Conservation (phyloP, 1,140 invertebrate genomes). For the Plutomurus gul region DNA sequence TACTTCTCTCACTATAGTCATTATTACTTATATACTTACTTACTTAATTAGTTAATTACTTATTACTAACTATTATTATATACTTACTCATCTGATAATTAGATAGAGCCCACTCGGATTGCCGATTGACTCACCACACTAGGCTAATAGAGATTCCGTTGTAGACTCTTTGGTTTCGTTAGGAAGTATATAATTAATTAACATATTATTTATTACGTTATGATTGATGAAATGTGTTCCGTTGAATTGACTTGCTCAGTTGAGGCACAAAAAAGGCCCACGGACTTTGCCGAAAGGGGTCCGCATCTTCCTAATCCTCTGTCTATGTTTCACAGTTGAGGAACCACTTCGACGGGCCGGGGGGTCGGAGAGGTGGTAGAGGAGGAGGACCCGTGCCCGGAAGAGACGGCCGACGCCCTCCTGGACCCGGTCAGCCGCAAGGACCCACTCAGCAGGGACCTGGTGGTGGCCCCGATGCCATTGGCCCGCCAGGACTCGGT, state of each 20-base stretch:
- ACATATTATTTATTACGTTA: constrained; percentile 11
- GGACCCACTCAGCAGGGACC: constrained; percentile 5
- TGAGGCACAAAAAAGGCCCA: background rate
- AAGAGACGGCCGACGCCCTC: background rate
- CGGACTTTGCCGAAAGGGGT: background rate
- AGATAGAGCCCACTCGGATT: constrained; percentile 18
- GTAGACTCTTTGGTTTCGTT: constrained; percentile 29
- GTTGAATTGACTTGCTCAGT: constrained; percentile 9
- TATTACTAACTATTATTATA: background rate
- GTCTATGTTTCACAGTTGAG: constrained; percentile 46
- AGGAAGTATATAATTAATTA: background rate
- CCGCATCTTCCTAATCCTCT: background rate
- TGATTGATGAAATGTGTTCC: constrained; percentile 20
- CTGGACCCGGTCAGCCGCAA: constrained; percentile 13
- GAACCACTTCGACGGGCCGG: constrained; percentile 55
- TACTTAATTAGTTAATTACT: background rate
- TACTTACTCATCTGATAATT: background rate
- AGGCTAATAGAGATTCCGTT: constrained; percentile 27
- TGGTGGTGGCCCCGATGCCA: background rate
- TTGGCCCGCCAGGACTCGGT: background rate
- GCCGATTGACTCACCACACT: constrained; percentile 10
- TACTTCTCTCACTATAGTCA: background rate
- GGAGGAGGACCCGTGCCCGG: constrained; percentile 54
- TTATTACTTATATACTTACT: background rate
- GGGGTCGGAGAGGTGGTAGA: constrained; percentile 66